Conservation (phyloP, 2,113 vertebrate species). For the Desmodus rotundus region DNA sequence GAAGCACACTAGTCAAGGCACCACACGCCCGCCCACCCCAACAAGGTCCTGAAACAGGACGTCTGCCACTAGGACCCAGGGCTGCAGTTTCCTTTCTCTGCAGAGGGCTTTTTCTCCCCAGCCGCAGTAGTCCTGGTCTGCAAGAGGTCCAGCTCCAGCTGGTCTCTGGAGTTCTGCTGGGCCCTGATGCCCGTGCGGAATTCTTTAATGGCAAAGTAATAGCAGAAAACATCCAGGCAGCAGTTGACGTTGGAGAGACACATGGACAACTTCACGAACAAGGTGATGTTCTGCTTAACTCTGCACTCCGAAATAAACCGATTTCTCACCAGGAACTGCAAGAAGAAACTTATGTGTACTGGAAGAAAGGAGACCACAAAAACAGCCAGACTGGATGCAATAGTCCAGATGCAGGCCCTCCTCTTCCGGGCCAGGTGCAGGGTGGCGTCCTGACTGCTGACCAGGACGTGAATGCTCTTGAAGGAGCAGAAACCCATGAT, state of each 20-base stretch:
- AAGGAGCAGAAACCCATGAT: slow-evolving; percentile 85
- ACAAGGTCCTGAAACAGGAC: background rate
- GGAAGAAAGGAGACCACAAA: slow-evolving; percentile 92
- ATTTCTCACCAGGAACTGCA: slow-evolving; percentile 92
- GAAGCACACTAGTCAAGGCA: rapidly evolving
- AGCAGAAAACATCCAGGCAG: slow-evolving; percentile 92
- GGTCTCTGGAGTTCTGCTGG: background rate
- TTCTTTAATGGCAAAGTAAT: slow-evolving; percentile 89
- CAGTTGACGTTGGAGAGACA: slow-evolving; percentile 91
- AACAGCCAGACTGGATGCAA: slow-evolving; percentile 84
- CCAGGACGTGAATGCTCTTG: slow-evolving; percentile 81
- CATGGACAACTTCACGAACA: slow-evolving; percentile 88
- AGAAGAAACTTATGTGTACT: slow-evolving; percentile 85
- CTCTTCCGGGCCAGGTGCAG: background rate
- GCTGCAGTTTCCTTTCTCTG: background rate
- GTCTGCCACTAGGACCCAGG: background rate
- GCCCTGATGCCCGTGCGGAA: slow-evolving; percentile 67
- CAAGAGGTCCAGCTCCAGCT: background rate
- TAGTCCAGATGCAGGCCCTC: slow-evolving; percentile 81
- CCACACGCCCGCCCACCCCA: too few species aligned
- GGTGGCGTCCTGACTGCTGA: background rate
- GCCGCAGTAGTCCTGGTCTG: background rate
- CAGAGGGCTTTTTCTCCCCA: background rate
- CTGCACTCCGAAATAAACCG: slow-evolving; percentile 80
- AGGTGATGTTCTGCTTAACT: slow-evolving; percentile 78